These are phyloP conservation scores for Xanthorhoe spadicearia DNA, from an alignment of 2,888 invertebrate species.

Conservation along the genomic window DNA sequence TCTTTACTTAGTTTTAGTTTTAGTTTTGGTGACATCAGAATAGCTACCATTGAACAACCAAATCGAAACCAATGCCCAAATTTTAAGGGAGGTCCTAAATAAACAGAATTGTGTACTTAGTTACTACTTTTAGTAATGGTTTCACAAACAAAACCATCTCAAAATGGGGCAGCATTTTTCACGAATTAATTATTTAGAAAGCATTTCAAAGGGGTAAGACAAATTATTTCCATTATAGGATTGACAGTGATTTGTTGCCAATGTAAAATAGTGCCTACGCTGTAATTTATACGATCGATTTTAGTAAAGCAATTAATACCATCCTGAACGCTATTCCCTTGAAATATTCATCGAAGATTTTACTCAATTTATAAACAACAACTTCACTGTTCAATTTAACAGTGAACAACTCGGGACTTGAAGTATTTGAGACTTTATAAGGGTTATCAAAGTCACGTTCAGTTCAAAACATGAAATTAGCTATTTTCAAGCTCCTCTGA, in stretches of 20 bases:
- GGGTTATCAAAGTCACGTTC: too few species aligned
- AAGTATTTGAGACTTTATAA: too few species aligned
- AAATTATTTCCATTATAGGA: constrained; percentile 45
- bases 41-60: not conserved
- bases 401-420: too few species aligned
- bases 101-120: not conserved
- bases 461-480: too few species aligned
- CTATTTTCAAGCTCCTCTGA: too few species aligned
- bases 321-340: not conserved
- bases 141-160: constrained; percentile 11
- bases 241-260: constrained; percentile 48
- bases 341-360: not conserved
- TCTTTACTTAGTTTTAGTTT: not conserved
- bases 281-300: constrained; percentile 41
- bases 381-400: too few species aligned
- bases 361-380: not conserved
- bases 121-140: not conserved
- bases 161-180: constrained; percentile 42
- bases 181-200: constrained; percentile 45
- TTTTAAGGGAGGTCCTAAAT: not conserved
- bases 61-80: not conserved
- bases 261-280: constrained; percentile 46
- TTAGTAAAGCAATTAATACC: constrained; percentile 33
- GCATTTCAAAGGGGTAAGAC: constrained; percentile 45
- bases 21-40: too few species aligned